A percentile compares a stretch with the other conserved stretches of the same genome.
Evolutionary conservation across 1,140 invertebrate species (phyloP).

Genomic region (Palaemon carinicauda): DNA sequence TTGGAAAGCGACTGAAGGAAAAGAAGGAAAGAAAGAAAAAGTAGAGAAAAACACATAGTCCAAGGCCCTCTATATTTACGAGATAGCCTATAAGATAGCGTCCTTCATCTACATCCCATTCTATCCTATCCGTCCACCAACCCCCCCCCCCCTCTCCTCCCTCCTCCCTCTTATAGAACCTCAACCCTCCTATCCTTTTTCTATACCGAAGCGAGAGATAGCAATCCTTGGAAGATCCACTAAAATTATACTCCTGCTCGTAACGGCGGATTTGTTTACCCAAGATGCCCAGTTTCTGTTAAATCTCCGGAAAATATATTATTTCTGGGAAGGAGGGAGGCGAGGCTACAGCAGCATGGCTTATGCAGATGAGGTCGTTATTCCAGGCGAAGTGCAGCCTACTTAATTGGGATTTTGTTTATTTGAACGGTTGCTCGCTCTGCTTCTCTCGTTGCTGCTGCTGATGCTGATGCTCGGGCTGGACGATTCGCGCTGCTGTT

Average conservation of each 20-base stretch:
- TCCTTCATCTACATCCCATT: background rate
- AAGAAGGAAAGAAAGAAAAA: too few relatives aligned
- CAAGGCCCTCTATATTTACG: too few relatives aligned
- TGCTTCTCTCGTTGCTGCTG: background rate
- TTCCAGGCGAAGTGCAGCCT: background rate
- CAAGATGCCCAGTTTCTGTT: slow-evolving; percentile 22
- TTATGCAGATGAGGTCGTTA: slow-evolving; percentile 25
- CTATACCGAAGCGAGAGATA: background rate
- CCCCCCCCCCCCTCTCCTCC: background rate
- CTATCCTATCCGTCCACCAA: background rate
- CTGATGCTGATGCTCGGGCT: too few relatives aligned
- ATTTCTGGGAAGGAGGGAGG: slow-evolving; percentile 10
- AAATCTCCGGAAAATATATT: slow-evolving; percentile 30
- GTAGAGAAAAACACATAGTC: too few relatives aligned
- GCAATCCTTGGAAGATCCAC: too few relatives aligned
- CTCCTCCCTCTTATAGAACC: background rate
- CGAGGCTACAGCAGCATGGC: background rate
- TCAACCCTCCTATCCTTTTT: background rate
- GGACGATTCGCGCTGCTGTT: too few relatives aligned
- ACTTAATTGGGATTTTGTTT: slow-evolving; percentile 37
- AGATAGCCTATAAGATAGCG: too few relatives aligned
- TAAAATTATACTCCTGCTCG: background rate
- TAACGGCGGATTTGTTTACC: background rate
- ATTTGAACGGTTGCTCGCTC: background rate
- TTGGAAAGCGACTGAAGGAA: too few relatives aligned